Base-by-base conservation (phyloP, 2,888 invertebrate species). In the Cataglyphis livida region DNA sequence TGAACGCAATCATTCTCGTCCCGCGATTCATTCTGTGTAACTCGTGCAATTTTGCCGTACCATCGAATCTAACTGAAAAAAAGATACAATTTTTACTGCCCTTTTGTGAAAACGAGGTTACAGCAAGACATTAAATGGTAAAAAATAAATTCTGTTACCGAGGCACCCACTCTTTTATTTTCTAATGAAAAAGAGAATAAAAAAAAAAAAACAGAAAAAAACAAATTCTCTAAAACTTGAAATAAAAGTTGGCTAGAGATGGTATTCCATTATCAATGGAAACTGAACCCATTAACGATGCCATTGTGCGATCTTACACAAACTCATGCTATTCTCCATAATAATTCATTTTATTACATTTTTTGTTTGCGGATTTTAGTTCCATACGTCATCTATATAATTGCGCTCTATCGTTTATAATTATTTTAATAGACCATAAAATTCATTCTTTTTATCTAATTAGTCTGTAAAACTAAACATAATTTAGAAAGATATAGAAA, bases 1-100 rank as follows among this genome's bases (percentile, higher is more conserved):
- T 76, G 66, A 44, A 61, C n/a, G 59, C 41, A 44, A 71, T 71
- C 59, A 61, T 59, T 71, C 59, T 71, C 44, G 15, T 41, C n/a
- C 28, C 25, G 57, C 18, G 54, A 76, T 28, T 76, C 64, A 28
- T 54, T 78, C 70, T 21, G 12, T 35, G 41, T 66, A 76, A 76
- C 41, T 57, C 21, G 25, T 28, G 32, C 59, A 48, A 79, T 79
- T 76, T 68, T 41, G 41, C 10, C 71, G 7, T 76, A 25, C 54
- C 38, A 41, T 66, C 9, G n/a, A 28, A 66, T 25, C 4, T 25
- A 54, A 59, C 68, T 12, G 28, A 48, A 61, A 41, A 28, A 32
- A 28, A 25, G 54, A 62, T 7, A 54, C 38, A 28, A 54, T 54
- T n/a, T 54, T 54, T 38, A 6, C 3, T 38, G 25, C 10, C 0